Conservation (phyloP, 2,888 invertebrate genomes). For the Rutpela maculata region DNA sequence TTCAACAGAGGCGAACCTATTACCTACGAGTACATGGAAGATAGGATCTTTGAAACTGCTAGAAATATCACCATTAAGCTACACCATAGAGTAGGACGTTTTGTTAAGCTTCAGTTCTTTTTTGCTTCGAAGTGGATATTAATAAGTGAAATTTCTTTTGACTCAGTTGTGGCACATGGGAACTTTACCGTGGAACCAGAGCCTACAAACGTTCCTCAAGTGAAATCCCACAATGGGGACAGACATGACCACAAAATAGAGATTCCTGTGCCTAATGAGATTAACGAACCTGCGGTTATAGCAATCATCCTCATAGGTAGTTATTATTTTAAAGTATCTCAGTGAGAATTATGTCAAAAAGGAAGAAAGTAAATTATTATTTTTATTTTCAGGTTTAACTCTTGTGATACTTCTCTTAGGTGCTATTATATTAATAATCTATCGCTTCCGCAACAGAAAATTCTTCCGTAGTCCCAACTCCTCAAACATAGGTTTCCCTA, state of each 20-base stretch:
- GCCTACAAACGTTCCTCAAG: conserved; percentile 75
- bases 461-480: conserved; percentile 84
- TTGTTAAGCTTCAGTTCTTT: conserved; percentile 85
- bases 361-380: background rate
- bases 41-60: conserved; percentile 87
- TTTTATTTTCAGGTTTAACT: conserved; percentile 46
- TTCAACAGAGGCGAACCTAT: conserved; percentile 87
- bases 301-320: conserved; percentile 85
- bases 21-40: conserved; percentile 83
- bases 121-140: conserved; percentile 93
- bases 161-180: conserved; percentile 85
- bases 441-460: conserved; percentile 83
- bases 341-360: conserved; percentile 42
- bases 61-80: conserved; percentile 89
- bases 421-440: conserved; percentile 70
- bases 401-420: conserved; percentile 50
- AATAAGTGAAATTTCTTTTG: conserved; percentile 92
- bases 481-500: conserved; percentile 76
- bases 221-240: conserved; percentile 73
- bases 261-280: conserved; percentile 81
- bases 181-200: conserved; percentile 84
- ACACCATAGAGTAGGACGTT: conserved; percentile 87
- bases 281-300: conserved; percentile 84
- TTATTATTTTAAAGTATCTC: background rate
- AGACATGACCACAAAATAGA: conserved; percentile 75